A percentile compares a stretch with the other conserved stretches of the same genome.
These are phyloP conservation scores for Drosophila crucigera DNA, from an alignment of 2,888 invertebrate species.

Conservation along the genomic window DNA sequence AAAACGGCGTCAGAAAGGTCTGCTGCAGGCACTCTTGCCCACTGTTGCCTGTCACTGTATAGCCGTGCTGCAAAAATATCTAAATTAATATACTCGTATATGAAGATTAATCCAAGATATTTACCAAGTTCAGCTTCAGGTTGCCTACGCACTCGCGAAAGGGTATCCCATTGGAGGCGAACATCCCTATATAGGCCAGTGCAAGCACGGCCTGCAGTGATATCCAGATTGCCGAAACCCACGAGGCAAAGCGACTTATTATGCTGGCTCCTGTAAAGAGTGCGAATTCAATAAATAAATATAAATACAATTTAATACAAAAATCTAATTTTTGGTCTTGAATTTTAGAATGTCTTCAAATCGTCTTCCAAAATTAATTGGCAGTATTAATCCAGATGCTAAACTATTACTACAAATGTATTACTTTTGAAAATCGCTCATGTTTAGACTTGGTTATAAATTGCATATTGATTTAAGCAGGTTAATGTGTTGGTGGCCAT, in stretches of 20 bases:
- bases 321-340: not conserved
- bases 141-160: constrained; percentile 84
- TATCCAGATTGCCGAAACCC: constrained; percentile 85
- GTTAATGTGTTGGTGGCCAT: not conserved
- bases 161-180: constrained; percentile 83
- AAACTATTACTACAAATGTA: too few species aligned
- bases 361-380: not conserved
- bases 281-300: not conserved
- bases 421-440: not conserved
- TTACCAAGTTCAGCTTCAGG: constrained; percentile 79
- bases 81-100: not conserved
- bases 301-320: not conserved
- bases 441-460: not conserved
- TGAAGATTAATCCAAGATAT: constrained; percentile 4
- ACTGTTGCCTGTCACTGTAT: constrained; percentile 77
- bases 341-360: not conserved
- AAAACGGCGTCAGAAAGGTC: constrained; percentile 85
- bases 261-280: constrained; percentile 83
- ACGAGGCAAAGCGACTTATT: constrained; percentile 85
- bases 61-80: constrained; percentile 76
- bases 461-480: not conserved
- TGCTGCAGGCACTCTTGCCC: constrained; percentile 84
- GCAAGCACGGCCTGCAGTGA: constrained; percentile 85
- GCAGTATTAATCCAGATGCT: too few species aligned
- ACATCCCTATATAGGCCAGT: constrained; percentile 84